Base-by-base conservation (phyloP, 2,888 invertebrate genomes). In the Ennomos fuscantarius region DNA sequence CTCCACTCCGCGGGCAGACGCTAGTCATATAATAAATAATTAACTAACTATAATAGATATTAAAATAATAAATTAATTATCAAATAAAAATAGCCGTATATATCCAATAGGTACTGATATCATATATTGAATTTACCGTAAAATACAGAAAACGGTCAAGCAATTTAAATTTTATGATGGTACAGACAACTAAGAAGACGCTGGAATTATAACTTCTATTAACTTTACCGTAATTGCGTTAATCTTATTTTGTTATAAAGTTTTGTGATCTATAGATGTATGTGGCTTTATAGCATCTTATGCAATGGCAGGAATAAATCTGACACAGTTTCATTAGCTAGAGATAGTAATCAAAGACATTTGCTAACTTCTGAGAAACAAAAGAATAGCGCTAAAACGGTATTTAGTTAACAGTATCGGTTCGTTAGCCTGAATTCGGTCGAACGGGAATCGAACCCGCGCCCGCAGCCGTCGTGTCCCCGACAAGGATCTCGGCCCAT, bases 401-500 rank as follows among this genome's bases (percentile, higher is more conserved):
- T 80, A 82, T 77, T 78, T 76, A 76, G 75, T 78, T 76, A 78
- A 77, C 73, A 75, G 73, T 73, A 73, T 78, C 77, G 80, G 82
- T 82, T 84, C 81, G 82, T 89, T 88, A 89, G 82, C 86, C 84
- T 83, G 81, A 76, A 82, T 89, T 87, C 85, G 71, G 79, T 73
- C 67, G 79, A 86, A 84, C 86, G 85, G 86, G 87, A 88, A 82
- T 80, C 84, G 80, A 86, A 87, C 84, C 77, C 65, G 67, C 68
- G 78, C 80, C 81, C 63, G 73, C 69, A 78, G 82, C 78, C 76
- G 77, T 81, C 85, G 86, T 85, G 85, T 78, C 74, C 55, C 70
- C 66, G 88, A 89, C 87, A 89, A 89, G 74, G 84, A 89, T 89
- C 89, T 87, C 72, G 70, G 72, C 67, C 86, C 86, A 89, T 89